phyloP scores from a whole-genome alignment of 2,888 invertebrate genomes.

The Zygothrica quintamaculata region DNA sequence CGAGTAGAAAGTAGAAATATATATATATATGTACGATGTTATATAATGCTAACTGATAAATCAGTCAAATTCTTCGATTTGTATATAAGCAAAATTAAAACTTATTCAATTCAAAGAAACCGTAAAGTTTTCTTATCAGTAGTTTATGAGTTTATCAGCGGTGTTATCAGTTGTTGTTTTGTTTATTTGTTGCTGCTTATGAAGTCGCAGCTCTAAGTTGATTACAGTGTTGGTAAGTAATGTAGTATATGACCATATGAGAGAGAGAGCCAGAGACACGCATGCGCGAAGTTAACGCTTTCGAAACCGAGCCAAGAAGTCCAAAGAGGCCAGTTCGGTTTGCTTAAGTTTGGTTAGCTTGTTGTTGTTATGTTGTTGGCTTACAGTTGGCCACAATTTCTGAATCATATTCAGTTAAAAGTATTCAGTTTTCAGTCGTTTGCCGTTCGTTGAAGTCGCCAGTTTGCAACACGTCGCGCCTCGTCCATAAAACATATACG shows the following conservation, averaged over 20 bases:
- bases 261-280: slow-evolving; percentile 40
- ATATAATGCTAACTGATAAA: no score
- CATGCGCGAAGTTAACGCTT: slow-evolving; percentile 48
- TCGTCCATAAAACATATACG: slow-evolving; percentile 39
- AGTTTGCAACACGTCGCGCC: slow-evolving; percentile 42
- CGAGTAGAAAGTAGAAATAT: neutral
- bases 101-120: no score
- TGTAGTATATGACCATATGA: slow-evolving; percentile 22
- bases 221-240: slow-evolving; percentile 43
- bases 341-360: slow-evolving; percentile 32
- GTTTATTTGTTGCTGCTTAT: neutral
- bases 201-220: neutral
- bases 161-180: slow-evolving; percentile 20
- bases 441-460: slow-evolving; percentile 58
- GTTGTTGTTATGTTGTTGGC: slow-evolving; percentile 29
- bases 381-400: slow-evolving; percentile 50
- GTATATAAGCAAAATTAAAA: no score
- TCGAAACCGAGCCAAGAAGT: slow-evolving; percentile 57
- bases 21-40: no score
- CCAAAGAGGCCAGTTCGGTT: slow-evolving; percentile 54
- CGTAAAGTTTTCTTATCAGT: no score
- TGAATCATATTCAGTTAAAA: slow-evolving; percentile 52
- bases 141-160: no score
- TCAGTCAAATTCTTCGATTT: no score
- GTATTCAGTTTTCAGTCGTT: slow-evolving; percentile 53